Evolutionary conservation across 2,797 vertebrate species (phyloP).

Genomic region (Chrosomus eos): DNA sequence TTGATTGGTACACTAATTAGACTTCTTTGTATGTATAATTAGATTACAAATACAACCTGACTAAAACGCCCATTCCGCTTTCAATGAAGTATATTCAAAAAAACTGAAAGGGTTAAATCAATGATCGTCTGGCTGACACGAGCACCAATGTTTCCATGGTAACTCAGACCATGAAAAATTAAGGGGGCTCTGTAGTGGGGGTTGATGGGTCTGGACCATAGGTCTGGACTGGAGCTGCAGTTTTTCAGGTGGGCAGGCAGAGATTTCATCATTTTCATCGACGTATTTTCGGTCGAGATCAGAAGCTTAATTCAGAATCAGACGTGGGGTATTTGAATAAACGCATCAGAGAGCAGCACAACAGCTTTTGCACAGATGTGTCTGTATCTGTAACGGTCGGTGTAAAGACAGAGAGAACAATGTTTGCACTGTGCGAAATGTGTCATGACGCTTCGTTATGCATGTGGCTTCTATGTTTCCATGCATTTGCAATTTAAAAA

Average conservation of each 20-base stretch:
- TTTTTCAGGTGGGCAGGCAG: slow-evolving; percentile 28
- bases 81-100: background rate
- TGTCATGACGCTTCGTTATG: background rate
- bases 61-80: background rate
- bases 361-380: background rate
- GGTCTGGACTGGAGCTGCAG: slow-evolving; percentile 7
- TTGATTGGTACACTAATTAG: background rate
- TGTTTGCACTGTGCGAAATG: background rate
- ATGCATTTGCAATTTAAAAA: slow-evolving; percentile 41
- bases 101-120: slow-evolving; percentile 57
- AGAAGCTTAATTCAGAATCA: background rate
- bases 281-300: background rate
- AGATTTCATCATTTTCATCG: slow-evolving; percentile 52
- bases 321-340: background rate
- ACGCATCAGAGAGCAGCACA: background rate
- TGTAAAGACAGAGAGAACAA: background rate
- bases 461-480: background rate
- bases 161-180: slow-evolving; percentile 51
- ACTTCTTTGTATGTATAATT: background rate
- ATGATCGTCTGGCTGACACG: slow-evolving; percentile 44
- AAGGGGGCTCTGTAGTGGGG: slow-evolving; percentile 46
- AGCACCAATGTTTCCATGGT: slow-evolving; percentile 57
- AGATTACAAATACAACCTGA: background rate
- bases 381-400: background rate
- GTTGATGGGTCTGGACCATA: slow-evolving; percentile 43